These are phyloP conservation scores for Sciurus carolinensis DNA, from an alignment of 2,797 vertebrate genomes.

Conservation along the genomic window DNA sequence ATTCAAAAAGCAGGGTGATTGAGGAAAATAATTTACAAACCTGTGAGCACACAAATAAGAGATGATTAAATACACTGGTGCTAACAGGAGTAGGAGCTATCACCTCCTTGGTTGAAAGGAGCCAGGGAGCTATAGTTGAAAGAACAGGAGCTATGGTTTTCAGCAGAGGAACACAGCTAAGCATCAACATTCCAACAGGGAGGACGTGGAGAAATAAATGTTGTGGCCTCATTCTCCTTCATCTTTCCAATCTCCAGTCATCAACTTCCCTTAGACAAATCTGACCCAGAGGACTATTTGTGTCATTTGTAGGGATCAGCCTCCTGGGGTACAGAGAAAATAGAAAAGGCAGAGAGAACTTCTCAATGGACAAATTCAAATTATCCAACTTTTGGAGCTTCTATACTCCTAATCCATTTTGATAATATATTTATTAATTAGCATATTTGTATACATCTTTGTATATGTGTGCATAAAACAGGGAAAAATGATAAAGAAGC, in stretches of 20 bases:
- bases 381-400: background rate
- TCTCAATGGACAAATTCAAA: background rate
- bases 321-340: background rate
- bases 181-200: background rate
- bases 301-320: background rate
- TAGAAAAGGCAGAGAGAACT: background rate
- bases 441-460: background rate
- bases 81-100: background rate
- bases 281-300: background rate
- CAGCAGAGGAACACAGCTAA: background rate
- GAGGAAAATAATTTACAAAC: constrained; percentile 22
- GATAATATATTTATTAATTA: background rate
- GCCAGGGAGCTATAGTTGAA: background rate
- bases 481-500: background rate
- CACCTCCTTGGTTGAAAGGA: background rate
- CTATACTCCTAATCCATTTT: background rate
- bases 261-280: background rate
- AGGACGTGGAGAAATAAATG: background rate
- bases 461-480: background rate
- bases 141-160: background rate
- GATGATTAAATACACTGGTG: background rate
- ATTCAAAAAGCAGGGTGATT: background rate
- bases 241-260: background rate
- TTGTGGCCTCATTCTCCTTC: background rate
- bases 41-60: background rate